Percentiles rank a stretch among this genome's conserved stretches.
phyloP scores from a whole-genome alignment of 2,888 invertebrate species.

The Corbicula japonica region DNA sequence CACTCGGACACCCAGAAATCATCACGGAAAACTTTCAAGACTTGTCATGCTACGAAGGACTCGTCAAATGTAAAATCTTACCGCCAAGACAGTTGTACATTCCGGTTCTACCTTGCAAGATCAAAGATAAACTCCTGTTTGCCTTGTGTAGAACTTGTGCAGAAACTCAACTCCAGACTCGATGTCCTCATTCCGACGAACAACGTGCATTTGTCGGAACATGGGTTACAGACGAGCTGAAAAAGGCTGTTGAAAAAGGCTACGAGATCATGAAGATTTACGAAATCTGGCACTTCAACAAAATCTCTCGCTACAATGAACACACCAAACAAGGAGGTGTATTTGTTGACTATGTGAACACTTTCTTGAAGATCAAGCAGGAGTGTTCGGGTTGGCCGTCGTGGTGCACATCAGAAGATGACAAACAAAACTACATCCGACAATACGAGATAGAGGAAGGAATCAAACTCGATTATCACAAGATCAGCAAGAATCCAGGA shows the following conservation, averaged over 20 bases:
- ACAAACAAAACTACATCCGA: slow-evolving; percentile 69
- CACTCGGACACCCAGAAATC: slow-evolving; percentile 73
- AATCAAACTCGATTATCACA: slow-evolving; percentile 28
- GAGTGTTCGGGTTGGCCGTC: slow-evolving; percentile 77
- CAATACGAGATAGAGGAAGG: slow-evolving; percentile 48
- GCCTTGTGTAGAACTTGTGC: slow-evolving; percentile 78
- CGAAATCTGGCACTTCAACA: slow-evolving; percentile 83
- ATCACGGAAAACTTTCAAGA: slow-evolving; percentile 69
- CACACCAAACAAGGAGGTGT: slow-evolving; percentile 61
- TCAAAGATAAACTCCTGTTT: slow-evolving; percentile 80
- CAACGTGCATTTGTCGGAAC: slow-evolving; percentile 75
- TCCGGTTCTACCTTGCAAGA: slow-evolving; percentile 78
- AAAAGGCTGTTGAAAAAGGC: slow-evolving; percentile 77
- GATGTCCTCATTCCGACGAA: slow-evolving; percentile 52
- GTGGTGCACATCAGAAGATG: slow-evolving; percentile 57
- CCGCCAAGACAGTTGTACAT: slow-evolving; percentile 76
- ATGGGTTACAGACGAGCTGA: slow-evolving; percentile 83
- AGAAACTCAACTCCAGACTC: slow-evolving; percentile 28
- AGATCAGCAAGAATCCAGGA: slow-evolving; percentile 42
- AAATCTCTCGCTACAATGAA: slow-evolving; percentile 55
- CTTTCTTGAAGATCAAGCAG: no score
- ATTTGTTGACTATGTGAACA: slow-evolving; percentile 79
- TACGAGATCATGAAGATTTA: slow-evolving; percentile 80
- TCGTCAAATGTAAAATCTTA: slow-evolving; percentile 73
- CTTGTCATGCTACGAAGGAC: slow-evolving; percentile 66